A percentile compares a stretch with the other conserved stretches of the same genome.
phyloP scores from a whole-genome alignment of 1,140 invertebrate species.

The Ridgeia piscesae region DNA sequence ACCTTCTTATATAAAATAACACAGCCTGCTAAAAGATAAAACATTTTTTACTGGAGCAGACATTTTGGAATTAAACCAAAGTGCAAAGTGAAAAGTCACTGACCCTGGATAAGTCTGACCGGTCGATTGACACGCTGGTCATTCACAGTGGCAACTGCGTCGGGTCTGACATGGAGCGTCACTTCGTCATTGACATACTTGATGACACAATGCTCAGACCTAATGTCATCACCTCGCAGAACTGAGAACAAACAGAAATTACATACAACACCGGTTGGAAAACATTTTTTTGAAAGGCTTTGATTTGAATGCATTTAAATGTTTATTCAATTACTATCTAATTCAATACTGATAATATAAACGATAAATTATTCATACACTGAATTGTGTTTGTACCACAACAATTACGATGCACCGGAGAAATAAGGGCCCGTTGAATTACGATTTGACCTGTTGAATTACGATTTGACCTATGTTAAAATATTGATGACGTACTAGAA shows the following conservation, averaged over 20 bases:
- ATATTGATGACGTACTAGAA: neutral
- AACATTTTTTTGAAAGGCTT: neutral
- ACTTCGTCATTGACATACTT: slow-evolving; percentile 71
- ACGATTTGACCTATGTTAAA: neutral
- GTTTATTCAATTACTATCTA: neutral
- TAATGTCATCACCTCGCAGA: slow-evolving; percentile 72
- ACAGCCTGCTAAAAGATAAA: no score
- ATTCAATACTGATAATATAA: neutral
- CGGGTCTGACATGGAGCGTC: slow-evolving; percentile 69
- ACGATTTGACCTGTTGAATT: no score
- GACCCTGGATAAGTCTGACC: slow-evolving; percentile 74
- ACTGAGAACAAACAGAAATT: slow-evolving; percentile 24
- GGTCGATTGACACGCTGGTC: slow-evolving; percentile 73
- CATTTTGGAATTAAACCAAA: neutral
- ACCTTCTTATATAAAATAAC: no score
- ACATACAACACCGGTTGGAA: slow-evolving; percentile 17
- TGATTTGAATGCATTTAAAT: neutral
- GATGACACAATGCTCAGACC: slow-evolving; percentile 77
- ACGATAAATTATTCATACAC: neutral
- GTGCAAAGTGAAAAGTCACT: slow-evolving; percentile 32
- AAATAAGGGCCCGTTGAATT: no score
- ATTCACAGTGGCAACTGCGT: slow-evolving; percentile 79
- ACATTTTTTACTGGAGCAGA: no score
- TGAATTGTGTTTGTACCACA: neutral
- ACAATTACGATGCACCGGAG: no score